phyloP scores from a whole-genome alignment of 2,888 invertebrate species.

The Ganaspis brasiliensis region DNA sequence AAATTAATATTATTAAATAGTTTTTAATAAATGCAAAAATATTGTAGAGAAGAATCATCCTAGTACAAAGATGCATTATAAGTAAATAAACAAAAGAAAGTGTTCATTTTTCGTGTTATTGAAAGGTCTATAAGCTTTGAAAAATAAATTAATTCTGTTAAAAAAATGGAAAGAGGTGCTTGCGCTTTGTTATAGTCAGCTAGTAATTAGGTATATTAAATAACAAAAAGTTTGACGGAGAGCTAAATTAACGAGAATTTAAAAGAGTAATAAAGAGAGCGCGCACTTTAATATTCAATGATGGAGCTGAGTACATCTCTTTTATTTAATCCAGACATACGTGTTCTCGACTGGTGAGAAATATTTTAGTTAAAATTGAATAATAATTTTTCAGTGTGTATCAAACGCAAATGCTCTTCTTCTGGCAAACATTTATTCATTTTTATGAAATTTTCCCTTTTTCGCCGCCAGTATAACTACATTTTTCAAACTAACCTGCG shows the following conservation, averaged over 20 bases:
- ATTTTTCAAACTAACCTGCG: conserved; percentile 49
- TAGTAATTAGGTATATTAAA: conserved; percentile 7
- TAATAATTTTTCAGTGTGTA: conserved; percentile 21
- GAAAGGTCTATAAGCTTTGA: neutral
- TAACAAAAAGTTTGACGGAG: neutral
- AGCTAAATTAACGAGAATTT: conserved; percentile 15
- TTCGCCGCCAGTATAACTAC: neutral
- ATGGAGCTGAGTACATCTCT: neutral
- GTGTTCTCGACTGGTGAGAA: neutral
- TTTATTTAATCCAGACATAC: conserved; percentile 17
- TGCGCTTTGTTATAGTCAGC: neutral
- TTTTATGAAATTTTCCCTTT: conserved; percentile 10
- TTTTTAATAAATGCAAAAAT: too few relatives aligned
- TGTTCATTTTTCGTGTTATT: neutral
- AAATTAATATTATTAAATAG: too few relatives aligned
- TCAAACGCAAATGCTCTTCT: neutral
- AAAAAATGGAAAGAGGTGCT: conserved; percentile 3
- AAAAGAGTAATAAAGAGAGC: neutral
- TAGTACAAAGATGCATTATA: too few relatives aligned
- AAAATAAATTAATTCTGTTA: conserved; percentile 3
- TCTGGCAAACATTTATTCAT: conserved; percentile 29
- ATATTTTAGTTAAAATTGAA: conserved; percentile 21
- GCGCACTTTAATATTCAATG: conserved; percentile 10
- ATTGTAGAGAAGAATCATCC: too few relatives aligned
- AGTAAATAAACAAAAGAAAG: too few relatives aligned